Base-by-base conservation (phyloP, 2,113 vertebrate genomes). In the Vimba vimba region DNA sequence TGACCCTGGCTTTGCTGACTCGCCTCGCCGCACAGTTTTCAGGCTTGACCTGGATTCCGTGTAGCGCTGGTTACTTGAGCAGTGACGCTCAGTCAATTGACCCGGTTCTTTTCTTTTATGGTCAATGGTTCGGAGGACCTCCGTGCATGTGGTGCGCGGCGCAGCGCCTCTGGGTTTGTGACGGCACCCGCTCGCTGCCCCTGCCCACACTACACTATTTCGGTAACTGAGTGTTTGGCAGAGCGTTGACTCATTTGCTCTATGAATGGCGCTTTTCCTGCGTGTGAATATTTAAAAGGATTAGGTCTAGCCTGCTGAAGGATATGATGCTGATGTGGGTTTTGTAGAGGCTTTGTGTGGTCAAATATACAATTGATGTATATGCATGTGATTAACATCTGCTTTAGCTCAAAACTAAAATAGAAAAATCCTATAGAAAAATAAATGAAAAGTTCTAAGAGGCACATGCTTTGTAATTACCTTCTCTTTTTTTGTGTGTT, bases 251-350 rank as follows among this genome's bases (percentile, higher is more conserved):
- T 85, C 57, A 64, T 76, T 76, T 30, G 57, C 52, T 77, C 30
- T 81, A 39, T 87, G 82, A 81, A 60, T 80, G 68, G 57, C 71
- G 60, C 39, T 86, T 47, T 86, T 43, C 33, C 78, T 73, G 36
- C n/a, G 5, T 79, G 52, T 91, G 89, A 91, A 91, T 91, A 88
- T 91, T 85, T 89, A 68, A 91, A 92, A 89, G 91, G 90, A 91
- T 89, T 90, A 88, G 85, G 73, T 81, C 71, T 83, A 81, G 79
- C 39, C 79, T 30, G 79, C 60, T 45, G n/a, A 64, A 81, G 59
- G 79, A 66, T 19, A 47, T 81, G 79, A 64, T 64, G 59, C 59
- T 81, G 59, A 9, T 66, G 79, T 81, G 79, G 79, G 79, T 81
- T 39, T 81, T 43, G 36, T 27, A 64, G 39, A 19, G 59, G 36